phyloP scores from a whole-genome alignment of 2,888 invertebrate species.

The Lepidonotus clava region DNA sequence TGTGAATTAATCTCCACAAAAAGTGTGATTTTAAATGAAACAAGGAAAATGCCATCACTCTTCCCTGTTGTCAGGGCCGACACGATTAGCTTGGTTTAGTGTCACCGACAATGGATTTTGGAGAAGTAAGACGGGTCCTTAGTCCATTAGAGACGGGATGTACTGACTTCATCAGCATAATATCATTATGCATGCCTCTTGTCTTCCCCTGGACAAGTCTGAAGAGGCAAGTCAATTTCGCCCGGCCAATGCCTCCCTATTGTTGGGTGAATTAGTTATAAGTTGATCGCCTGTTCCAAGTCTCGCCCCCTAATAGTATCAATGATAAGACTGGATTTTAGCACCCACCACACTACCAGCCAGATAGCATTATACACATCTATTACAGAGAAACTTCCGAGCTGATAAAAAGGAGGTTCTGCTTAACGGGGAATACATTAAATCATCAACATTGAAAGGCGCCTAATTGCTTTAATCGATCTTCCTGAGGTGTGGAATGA shows the following conservation, averaged over 20 bases:
- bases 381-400: neutral
- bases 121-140: neutral
- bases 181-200: conserved; percentile 15
- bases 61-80: neutral
- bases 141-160: neutral
- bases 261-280: neutral
- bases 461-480: conserved; percentile 46
- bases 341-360: neutral
- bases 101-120: neutral
- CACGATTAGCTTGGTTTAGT: conserved; percentile 1
- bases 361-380: neutral
- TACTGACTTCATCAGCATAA: neutral
- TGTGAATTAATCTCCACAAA: neutral
- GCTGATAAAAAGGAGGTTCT: neutral
- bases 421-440: conserved; percentile 29
- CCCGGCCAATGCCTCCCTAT: neutral
- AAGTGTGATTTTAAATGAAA: neutral
- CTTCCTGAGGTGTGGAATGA: conserved; percentile 24
- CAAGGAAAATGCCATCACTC: conserved; percentile 4
- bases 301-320: neutral
- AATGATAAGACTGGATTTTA: neutral
- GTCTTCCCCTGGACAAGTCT: neutral
- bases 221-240: neutral
- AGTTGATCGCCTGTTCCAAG: neutral
- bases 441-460: conserved; percentile 13